Base-by-base conservation (phyloP, 2,888 invertebrate genomes). In the Rotaria magnacalcarata region DNA sequence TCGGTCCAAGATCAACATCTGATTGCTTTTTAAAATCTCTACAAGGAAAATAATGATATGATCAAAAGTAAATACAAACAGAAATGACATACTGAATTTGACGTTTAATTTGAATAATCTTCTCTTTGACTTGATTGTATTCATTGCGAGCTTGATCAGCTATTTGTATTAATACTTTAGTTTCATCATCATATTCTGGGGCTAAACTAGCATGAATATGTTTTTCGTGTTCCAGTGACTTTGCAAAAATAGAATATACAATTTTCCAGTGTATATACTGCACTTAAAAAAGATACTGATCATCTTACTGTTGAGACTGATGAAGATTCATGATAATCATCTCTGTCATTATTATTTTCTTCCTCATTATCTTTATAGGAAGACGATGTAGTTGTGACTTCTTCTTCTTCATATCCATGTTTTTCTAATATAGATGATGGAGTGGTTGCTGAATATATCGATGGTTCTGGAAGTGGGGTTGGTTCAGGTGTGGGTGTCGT, bases 1-100 rank as follows among this genome's bases (percentile, higher is more conserved):
- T 94, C 0, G 93, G 92, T 0, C 99, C 99, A 90, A 95, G 96
- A 91, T 99, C 98, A 89, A 95, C 94, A 85, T 94, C 94, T 43
- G 96, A 91, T 88, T 94, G 94, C 86, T 94, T 94, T 90, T 95
- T 94, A 19, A 96, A 93, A 87, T 94, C 93, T 10, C 80, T 80
- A n/a, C 7, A 34, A 67, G 67, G 34, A 34, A 27, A 34, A 67
- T 43, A 8, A 11, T 34, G 34, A 34, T 34, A 50, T 50, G 50
- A 11, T 43, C 19, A 43, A 21, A 41, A 75, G 27, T 43, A 43
- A 27, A 2, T 14, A 27, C 7, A 34, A 27, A 34, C n/a, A 60
- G 1, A 19, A 34, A 34, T 5, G 24, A 21, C 80, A 10, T 21
- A 80, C 91, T 88, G 89, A 41, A 91, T 90, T 88, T 91, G 90